Conservation (phyloP, 2,113 vertebrate species). For the Coturnix japonica region DNA sequence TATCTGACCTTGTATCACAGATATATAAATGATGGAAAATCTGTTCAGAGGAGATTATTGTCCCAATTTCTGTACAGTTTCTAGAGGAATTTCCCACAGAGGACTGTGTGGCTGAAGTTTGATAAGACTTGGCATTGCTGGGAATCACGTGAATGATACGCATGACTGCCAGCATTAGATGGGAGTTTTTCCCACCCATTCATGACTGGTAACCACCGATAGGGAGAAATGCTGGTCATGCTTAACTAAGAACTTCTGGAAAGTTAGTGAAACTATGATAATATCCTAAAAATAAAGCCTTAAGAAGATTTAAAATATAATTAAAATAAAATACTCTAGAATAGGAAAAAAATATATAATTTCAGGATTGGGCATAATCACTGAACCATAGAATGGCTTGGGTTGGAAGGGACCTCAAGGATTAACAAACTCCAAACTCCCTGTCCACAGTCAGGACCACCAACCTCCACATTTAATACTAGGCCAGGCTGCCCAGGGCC, state of each 20-base stretch:
- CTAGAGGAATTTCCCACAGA: slow-evolving; percentile 7
- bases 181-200: background rate
- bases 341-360: background rate
- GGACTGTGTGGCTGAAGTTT: background rate
- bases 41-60: slow-evolving; percentile 19
- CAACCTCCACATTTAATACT: too few species aligned
- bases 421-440: too few species aligned
- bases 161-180: background rate
- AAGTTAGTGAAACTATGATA: background rate
- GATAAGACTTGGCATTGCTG: background rate
- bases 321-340: background rate
- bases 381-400: too few species aligned
- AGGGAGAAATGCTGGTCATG: background rate
- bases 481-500: too few species aligned
- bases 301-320: background rate
- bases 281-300: background rate
- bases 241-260: background rate
- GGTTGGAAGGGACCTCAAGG: too few species aligned
- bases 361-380: background rate
- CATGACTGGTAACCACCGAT: background rate
- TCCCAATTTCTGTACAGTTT: background rate
- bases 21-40: background rate
- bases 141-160: background rate
- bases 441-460: too few species aligned
- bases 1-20: background rate